Conservation (phyloP, 2,888 invertebrate species). For the Chymomyza procnemis region DNA sequence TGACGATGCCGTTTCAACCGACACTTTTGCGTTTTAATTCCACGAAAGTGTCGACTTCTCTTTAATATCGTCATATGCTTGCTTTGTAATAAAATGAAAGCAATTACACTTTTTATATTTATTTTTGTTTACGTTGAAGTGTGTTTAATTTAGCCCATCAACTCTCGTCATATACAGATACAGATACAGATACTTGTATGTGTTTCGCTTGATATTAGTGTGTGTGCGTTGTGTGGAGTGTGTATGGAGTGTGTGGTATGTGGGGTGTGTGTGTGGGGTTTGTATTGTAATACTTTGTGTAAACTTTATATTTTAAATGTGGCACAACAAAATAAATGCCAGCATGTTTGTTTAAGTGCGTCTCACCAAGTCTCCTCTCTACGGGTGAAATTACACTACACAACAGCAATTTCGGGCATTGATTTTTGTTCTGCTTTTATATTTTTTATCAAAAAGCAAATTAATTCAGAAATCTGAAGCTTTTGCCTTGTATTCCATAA, state of each 20-base stretch:
- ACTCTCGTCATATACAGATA: constrained; percentile 30
- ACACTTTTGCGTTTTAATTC: constrained; percentile 20
- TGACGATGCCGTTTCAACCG: neutral
- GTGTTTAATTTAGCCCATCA: constrained; percentile 67
- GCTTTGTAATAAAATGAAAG: constrained; percentile 42
- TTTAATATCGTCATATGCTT: constrained; percentile 22
- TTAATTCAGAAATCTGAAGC: no score
- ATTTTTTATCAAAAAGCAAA: no score
- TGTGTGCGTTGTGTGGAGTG: constrained; percentile 28
- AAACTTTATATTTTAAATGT: constrained; percentile 15
- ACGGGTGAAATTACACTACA: constrained; percentile 44
- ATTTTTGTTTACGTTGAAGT: constrained; percentile 59
- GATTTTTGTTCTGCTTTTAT: no score
- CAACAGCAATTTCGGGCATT: neutral
- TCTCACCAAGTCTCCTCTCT: constrained; percentile 12
- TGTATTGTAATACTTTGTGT: constrained; percentile 7
- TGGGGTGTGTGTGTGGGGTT: constrained; percentile 25
- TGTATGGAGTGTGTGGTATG: constrained; percentile 24
- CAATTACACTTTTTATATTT: constrained; percentile 47
- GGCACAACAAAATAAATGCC: constrained; percentile 24
- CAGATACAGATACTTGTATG: neutral
- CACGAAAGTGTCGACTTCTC: constrained; percentile 16
- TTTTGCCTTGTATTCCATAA: no score
- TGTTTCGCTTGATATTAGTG: constrained; percentile 7
- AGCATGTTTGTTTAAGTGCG: constrained; percentile 9